Evolutionary conservation across 2,797 vertebrate genomes (phyloP), one percentile per base, ranked within the genome.

Genomic region (Labeo calbasu): DNA sequence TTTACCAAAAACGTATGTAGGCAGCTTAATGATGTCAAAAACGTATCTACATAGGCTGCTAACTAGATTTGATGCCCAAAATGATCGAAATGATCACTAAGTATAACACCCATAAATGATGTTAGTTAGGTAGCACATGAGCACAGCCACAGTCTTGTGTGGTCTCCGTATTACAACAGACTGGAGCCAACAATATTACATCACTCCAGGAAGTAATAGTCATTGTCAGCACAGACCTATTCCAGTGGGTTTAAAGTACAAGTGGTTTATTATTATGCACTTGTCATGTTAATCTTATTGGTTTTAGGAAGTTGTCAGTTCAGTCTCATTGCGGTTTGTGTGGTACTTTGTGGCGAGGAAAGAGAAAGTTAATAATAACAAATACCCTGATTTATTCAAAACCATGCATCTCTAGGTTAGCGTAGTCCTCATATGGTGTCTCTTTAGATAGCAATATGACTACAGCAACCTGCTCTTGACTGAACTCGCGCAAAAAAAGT

Each of bases 191-290:
- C 25, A 79, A 50, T 46, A 65, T 51, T 82, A 25, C 40, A 63
- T 53, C 48, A 83, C 72, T 83, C 46, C 46, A 76, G 69, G 28
- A 82, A 82, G 81, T 82, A 65, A 65, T 53, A 25, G 71, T 21
- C 25, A 21, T 23, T 13, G 19, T 65, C 15, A 51, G 61, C 55
- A 65, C 40, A 65, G 15, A 17, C 4, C 40, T 13, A 79, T 66
- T 79, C 43, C 21, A 55, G 28, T 15, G 61, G 50, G 78, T 66
- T 82, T 65, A 82, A 73, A 72, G 55, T 63, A 5, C 53, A 32
- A 63, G 57, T 21, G 12, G 43, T 53, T 15, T 40, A 63, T 36
- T 57, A 57, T 53, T 70, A 17, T 9, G 32, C 43, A 57, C 19
- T 76, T 57, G 73, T 43, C 15, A 61, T 36, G 43, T 51, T 66